Percentiles rank a stretch among this genome's conserved stretches.
These are phyloP conservation scores for Perizoma affinitatum DNA, from an alignment of 2,888 invertebrate genomes.

Conservation along the genomic window DNA sequence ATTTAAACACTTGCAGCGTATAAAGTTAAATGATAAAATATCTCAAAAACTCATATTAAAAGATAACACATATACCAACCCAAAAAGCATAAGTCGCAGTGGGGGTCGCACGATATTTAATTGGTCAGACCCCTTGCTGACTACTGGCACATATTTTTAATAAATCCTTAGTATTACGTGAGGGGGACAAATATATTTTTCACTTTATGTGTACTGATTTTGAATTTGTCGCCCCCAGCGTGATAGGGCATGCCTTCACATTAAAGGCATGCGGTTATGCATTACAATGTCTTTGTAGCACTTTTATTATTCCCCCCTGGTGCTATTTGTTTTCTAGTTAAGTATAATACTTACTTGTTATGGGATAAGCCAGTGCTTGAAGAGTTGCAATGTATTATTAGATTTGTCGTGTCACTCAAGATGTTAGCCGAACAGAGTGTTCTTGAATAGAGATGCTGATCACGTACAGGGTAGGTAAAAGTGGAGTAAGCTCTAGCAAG, in stretches of 20 bases:
- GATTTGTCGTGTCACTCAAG: too few species aligned
- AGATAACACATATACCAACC: constrained; percentile 32
- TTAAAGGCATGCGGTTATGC: not conserved
- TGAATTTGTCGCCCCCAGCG: constrained; percentile 16
- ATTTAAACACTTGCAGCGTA: constrained; percentile 34
- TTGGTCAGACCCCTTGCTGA: constrained; percentile 36
- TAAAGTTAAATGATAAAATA: constrained; percentile 28
- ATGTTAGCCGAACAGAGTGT: constrained; percentile 5
- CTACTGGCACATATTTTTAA: constrained; percentile 22
- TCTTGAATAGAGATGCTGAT: constrained; percentile 48
- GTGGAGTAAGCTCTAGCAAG: constrained; percentile 44
- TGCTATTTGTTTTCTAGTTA: constrained; percentile 1
- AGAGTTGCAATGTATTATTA: too few species aligned
- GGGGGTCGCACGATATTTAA: constrained; percentile 37
- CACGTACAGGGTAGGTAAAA: constrained; percentile 49
- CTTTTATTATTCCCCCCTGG: constrained; percentile 1
- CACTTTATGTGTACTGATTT: constrained; percentile 18
- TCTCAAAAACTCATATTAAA: constrained; percentile 30
- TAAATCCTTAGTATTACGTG: constrained; percentile 22
- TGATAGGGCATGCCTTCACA: not conserved
- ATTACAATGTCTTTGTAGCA: not conserved
- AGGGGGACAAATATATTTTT: constrained; percentile 15
- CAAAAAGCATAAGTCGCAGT: constrained; percentile 36
- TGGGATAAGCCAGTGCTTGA: too few species aligned
- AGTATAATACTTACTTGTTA: too few species aligned